phyloP scores from a whole-genome alignment of 2,113 vertebrate species.

The human (Homo sapiens) region GRCh38 chr6:134054001-134054500 shows the following conservation, averaged over 20 bases:
- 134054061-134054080: not conserved
- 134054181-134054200: not conserved
- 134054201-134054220: not conserved
- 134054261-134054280: not conserved
- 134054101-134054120: not conserved
- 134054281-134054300: not conserved
- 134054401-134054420: not conserved
- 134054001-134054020: not conserved
- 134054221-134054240: not conserved
- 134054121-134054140: not conserved
- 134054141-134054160: not conserved
- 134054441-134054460: not conserved
- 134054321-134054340: not conserved
- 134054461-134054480: not conserved
- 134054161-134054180: not conserved
- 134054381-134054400: not conserved
- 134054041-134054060: not conserved
- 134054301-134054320: not conserved
- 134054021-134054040: not conserved
- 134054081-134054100: not conserved
- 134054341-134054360: not conserved
- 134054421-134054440: not conserved
- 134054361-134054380: not conserved
- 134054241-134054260: not conserved
- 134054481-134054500: not conserved